These are phyloP conservation scores for Drosophila ambigua DNA, from an alignment of 1,140 invertebrate genomes.

Conservation along the genomic window DNA sequence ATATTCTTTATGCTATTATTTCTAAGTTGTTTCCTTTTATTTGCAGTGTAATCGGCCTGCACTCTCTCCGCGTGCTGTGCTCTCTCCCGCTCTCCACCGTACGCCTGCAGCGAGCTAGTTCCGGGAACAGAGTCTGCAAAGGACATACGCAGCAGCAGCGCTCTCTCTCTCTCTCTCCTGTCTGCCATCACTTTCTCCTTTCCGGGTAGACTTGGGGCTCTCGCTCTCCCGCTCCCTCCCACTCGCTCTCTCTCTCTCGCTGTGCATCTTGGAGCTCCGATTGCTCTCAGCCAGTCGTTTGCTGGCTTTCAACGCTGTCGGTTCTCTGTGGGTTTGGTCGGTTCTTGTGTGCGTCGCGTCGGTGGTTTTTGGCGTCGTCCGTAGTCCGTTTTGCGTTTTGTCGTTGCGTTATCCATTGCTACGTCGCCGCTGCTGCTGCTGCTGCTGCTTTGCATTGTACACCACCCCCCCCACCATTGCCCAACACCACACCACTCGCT, in stretches of 20 bases:
- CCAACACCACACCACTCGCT: conserved; percentile 2
- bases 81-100: neutral
- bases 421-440: conserved; percentile 13
- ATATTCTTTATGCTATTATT: too few species aligned
- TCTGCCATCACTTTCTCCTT: too few species aligned
- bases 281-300: conserved; percentile 56
- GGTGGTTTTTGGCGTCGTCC: conserved; percentile 35
- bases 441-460: conserved; percentile 39
- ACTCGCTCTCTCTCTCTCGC: conserved; percentile 9
- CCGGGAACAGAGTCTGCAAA: conserved; percentile 37
- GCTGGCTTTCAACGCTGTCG: conserved; percentile 71
- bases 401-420: conserved; percentile 31
- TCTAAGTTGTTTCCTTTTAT: neutral
- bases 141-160: conserved; percentile 3
- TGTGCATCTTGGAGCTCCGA: conserved; percentile 3
- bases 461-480: conserved; percentile 9
- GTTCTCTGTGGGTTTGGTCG: conserved; percentile 41
- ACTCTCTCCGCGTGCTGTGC: neutral
- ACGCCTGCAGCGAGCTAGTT: conserved; percentile 26
- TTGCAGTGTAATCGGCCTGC: neutral
- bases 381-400: conserved; percentile 22
- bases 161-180: too few species aligned
- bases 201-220: conserved; percentile 6
- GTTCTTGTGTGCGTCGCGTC: conserved; percentile 23
- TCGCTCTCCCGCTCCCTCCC: conserved; percentile 4